Conservation (phyloP, 2,888 invertebrate genomes). For the Eubasilissa splendida region DNA sequence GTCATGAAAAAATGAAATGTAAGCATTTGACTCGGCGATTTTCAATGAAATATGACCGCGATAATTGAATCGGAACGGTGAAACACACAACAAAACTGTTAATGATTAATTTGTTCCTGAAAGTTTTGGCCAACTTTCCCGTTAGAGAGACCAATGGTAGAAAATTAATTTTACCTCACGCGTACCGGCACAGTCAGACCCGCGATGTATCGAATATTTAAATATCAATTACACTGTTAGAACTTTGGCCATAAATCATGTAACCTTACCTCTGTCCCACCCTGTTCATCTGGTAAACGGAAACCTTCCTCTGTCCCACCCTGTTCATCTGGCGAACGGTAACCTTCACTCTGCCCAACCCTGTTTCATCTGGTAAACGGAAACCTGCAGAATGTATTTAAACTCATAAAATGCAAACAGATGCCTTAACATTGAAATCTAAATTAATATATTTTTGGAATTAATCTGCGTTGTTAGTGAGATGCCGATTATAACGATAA, state of each 20-base stretch:
- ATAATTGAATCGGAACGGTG: constrained; percentile 12
- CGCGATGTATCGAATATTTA: constrained; percentile 53
- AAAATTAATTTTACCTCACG: constrained; percentile 49
- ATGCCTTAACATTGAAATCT: too few relatives aligned
- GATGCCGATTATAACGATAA: too few relatives aligned
- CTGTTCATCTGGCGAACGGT: neutral
- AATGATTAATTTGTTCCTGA: constrained; percentile 39
- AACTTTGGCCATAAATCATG: constrained; percentile 54
- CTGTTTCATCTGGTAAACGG: too few relatives aligned
- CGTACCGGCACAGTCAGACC: constrained; percentile 12
- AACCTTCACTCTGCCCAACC: too few relatives aligned
- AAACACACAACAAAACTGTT: neutral
- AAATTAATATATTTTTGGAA: too few relatives aligned
- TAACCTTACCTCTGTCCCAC: constrained; percentile 9
- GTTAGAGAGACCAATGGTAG: neutral
- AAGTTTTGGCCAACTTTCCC: constrained; percentile 12
- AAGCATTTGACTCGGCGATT: too few relatives aligned
- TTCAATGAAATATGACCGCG: neutral
- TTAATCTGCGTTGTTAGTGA: too few relatives aligned
- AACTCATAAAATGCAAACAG: too few relatives aligned
- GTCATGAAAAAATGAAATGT: too few relatives aligned
- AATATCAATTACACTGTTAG: constrained; percentile 53
- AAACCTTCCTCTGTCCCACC: neutral
- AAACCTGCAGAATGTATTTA: too few relatives aligned
- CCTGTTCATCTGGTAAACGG: constrained; percentile 24